Evolutionary conservation across 2,113 vertebrate species (phyloP).

Genomic region (Cettia cetti): DNA sequence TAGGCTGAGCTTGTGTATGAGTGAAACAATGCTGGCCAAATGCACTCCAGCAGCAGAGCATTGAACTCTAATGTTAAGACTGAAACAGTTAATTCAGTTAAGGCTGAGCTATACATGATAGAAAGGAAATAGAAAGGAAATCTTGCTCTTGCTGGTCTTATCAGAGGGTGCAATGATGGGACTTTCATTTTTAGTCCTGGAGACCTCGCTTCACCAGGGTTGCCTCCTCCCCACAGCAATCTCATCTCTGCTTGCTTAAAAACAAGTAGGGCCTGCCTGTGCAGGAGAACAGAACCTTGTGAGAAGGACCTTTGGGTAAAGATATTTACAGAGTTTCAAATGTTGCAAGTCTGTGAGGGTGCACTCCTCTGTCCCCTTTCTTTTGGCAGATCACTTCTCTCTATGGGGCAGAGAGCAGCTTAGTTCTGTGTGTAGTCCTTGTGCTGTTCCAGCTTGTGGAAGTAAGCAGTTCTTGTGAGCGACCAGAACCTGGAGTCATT

Average conservation of each 20-base stretch:
- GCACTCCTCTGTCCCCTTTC: not conserved
- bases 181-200: not conserved
- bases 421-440: not conserved
- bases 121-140: not conserved
- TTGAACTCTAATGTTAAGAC: not conserved
- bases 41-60: not conserved
- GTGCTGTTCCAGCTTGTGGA: not conserved
- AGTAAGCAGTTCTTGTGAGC: fast-evolving
- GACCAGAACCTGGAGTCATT: not conserved
- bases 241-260: not conserved
- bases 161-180: not conserved
- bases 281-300: not conserved
- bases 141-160: not conserved
- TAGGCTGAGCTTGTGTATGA: not conserved
- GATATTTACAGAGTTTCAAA: not conserved
- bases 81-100: not conserved
- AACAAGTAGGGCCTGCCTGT: not conserved
- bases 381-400: not conserved
- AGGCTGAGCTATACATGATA: not conserved
- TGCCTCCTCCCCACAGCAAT: not conserved
- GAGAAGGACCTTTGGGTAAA: not conserved
- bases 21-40: not conserved
- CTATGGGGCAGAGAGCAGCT: not conserved
- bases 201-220: not conserved
- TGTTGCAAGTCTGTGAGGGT: not conserved